Evolutionary conservation across 2,888 invertebrate genomes (phyloP).

Genomic region (Apeira syringaria): DNA sequence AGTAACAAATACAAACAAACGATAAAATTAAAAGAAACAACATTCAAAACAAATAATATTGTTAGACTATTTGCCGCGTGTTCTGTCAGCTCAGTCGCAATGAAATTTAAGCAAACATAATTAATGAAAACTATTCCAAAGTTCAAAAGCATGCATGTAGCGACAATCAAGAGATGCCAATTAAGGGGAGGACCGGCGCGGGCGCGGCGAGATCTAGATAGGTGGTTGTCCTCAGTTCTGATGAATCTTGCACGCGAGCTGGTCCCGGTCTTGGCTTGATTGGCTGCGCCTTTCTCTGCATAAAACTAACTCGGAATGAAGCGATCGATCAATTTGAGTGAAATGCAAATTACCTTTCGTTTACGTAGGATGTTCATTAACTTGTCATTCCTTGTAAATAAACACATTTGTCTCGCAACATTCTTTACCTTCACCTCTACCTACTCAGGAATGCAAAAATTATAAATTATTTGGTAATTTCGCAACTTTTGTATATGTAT

Average conservation of each 20-base stretch:
- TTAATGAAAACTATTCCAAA: conserved; percentile 27
- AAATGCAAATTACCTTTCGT: conserved; percentile 8
- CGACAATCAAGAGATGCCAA: conserved; percentile 61
- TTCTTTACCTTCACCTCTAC: no score
- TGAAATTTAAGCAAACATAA: conserved; percentile 17
- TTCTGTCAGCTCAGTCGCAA: conserved; percentile 2
- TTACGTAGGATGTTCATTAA: conserved; percentile 4
- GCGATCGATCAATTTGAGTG: conserved; percentile 19
- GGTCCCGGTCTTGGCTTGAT: conserved; percentile 33
- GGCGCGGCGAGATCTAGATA: conserved; percentile 65
- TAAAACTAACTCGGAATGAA: conserved; percentile 21
- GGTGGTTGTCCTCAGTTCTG: conserved; percentile 45
- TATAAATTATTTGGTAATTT: no score
- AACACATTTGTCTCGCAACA: neutral
- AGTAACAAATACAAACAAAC: no score
- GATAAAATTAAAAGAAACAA: neutral
- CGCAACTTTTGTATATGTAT: no score
- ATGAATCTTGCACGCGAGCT: conserved; percentile 67
- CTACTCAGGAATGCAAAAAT: no score
- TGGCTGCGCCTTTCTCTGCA: conserved; percentile 27
- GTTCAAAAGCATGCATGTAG: conserved; percentile 27
- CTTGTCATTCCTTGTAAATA: neutral
- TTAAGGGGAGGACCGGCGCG: conserved; percentile 58
- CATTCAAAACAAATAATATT: neutral
- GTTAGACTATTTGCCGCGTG: conserved; percentile 4